Evolutionary conservation across 2,888 invertebrate species (phyloP), one percentile per base, ranked within the genome.

Genomic region (Diadromus collaris): DNA sequence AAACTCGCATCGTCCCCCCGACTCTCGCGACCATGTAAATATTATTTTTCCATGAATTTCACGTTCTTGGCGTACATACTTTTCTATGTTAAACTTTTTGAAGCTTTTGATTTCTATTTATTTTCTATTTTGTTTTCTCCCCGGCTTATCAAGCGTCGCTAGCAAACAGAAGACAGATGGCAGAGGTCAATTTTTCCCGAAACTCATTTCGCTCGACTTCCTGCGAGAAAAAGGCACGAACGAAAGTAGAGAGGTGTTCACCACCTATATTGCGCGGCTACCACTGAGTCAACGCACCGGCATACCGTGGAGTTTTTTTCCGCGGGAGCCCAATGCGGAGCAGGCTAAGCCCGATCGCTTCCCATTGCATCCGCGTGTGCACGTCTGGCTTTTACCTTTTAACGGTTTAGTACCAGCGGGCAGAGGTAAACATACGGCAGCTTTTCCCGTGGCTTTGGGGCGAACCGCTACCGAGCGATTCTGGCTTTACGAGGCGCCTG

Each of bases 361-460:
- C 24, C 51, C 65, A 51, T 51, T 48, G 51, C 74, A 51, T 68
- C 13, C 61, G 16, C 51, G n/a, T 48, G 29, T 16, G 60, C 58
- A 29, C 67, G 46, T 61, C 54, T 29, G 76, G 70, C 32, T 65
- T 76, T 34, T 29, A 60, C 65, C 65, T 41, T 71, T 76, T 61
- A 61, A 67, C 65, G 65, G 63, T 71, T 71, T 27, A 61, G 48
- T 76, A 61, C 34, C 24, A 44, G 48, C 44, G 44, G 51, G 21
- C 65, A 32, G 46, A 65, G 65, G 60, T 71, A 67, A 71, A 67
- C 61, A 48, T 38, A 46, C 60, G 32, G 7, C 65, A 44, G 51
- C 65, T 65, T 32, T 19, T 27, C 41, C 51, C 29, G 51, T 19
- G 34, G 65, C 70, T 51, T 58, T 29, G 54, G 38, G 7, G 29